Conservation (phyloP, 2,113 vertebrate species). For the Platysteira castanea region DNA sequence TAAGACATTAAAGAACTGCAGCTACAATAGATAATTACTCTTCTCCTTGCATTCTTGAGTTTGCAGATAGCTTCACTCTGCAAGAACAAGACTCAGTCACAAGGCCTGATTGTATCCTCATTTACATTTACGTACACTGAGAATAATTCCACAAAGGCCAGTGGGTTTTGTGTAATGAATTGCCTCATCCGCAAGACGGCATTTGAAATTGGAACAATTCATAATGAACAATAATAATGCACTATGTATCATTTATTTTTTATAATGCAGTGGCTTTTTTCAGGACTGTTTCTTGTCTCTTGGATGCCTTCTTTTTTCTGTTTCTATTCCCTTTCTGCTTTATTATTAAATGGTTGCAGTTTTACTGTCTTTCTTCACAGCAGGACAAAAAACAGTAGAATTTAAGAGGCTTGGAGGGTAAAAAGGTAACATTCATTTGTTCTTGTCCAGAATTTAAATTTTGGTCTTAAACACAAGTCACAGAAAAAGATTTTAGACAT, state of each 20-base stretch:
- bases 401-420: background rate
- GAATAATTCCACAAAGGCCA: background rate
- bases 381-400: background rate
- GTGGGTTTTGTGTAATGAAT: background rate
- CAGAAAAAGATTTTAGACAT: background rate
- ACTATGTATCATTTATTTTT: background rate
- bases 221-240: background rate
- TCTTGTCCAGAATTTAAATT: background rate
- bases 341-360: conserved; percentile 29
- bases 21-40: conserved; percentile 2
- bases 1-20: background rate
- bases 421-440: background rate
- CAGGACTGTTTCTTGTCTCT: background rate
- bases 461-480: background rate
- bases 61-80: conserved; percentile 20
- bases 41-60: background rate
- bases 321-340: conserved; percentile 24
- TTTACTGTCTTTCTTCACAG: background rate
- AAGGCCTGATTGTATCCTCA: background rate
- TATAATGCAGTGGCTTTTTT: background rate
- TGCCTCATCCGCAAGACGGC: background rate
- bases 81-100: background rate
- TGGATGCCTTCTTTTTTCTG: background rate
- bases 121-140: background rate
- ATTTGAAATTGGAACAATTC: background rate